Percentiles rank a stretch among this genome's conserved stretches.
Evolutionary conservation across 2,888 invertebrate genomes (phyloP).

Genomic region (Eurytoma californica): DNA sequence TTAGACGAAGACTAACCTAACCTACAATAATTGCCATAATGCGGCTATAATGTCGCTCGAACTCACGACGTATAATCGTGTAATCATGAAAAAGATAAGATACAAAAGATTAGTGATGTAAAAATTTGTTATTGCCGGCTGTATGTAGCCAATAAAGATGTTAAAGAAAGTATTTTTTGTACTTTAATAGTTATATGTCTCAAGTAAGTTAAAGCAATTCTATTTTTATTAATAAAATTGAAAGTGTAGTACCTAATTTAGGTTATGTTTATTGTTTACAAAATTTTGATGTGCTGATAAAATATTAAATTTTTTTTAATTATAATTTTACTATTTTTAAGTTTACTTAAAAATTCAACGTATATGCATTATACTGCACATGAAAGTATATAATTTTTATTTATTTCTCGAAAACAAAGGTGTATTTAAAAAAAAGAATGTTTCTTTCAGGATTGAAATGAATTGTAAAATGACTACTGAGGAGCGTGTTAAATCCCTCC

Average conservation of each 20-base stretch:
- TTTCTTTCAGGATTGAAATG: neutral
- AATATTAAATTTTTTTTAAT: neutral
- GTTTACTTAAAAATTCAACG: neutral
- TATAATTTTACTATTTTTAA: neutral
- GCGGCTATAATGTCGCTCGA: no score
- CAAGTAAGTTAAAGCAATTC: no score
- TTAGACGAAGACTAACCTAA: no score
- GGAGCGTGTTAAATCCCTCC: constrained; percentile 72
- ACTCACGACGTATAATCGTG: no score
- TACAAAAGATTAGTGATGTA: no score
- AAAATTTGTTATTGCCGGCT: no score
- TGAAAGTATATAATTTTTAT: neutral
- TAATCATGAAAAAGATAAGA: no score
- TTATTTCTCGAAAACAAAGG: neutral
- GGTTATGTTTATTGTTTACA: constrained; percentile 54
- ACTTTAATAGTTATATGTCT: no score
- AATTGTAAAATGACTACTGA: constrained; percentile 70
- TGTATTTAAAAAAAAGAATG: constrained; percentile 1
- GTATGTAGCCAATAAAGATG: no score
- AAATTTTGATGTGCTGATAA: neutral
- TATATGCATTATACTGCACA: neutral
- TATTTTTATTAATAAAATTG: no score
- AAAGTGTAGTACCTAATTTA: neutral
- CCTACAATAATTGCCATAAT: no score
- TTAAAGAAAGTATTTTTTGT: no score